phyloP scores from a whole-genome alignment of 92 coral and sea anemone species.

The Pocillopora grandis region DNA sequence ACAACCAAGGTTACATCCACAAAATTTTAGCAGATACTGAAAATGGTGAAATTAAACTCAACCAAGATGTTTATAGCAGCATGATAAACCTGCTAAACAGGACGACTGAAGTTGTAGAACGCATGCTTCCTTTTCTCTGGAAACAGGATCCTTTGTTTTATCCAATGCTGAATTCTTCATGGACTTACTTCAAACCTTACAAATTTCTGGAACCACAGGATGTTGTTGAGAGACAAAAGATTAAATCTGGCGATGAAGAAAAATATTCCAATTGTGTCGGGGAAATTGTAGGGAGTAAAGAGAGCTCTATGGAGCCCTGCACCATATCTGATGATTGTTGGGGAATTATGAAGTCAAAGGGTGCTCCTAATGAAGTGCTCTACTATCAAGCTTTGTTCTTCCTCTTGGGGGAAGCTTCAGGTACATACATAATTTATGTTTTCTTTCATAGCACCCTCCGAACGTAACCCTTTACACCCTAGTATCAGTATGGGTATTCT shows the following conservation, averaged over 20 bases:
- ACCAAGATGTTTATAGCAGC: not conserved
- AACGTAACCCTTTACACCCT: not conserved
- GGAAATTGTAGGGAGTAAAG: conserved; percentile 23
- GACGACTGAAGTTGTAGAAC: not conserved
- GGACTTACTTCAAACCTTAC: conserved; percentile 32
- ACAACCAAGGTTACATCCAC: conserved; percentile 16
- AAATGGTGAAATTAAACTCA: conserved; percentile 14
- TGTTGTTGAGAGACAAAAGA: not conserved
- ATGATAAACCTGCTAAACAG: conserved; percentile 14
- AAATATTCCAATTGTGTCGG: conserved; percentile 9
- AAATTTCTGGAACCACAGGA: not conserved
- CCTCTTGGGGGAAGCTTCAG: conserved; percentile 34
- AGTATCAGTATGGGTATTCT: not conserved
- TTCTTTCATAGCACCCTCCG: not conserved
- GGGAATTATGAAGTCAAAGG: conserved; percentile 16
- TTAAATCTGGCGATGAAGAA: not conserved
- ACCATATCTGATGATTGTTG: conserved; percentile 32
- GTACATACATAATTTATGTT: not conserved
- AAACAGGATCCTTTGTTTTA: conserved; percentile 31
- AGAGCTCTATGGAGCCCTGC: conserved; percentile 9
- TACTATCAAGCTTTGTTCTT: conserved; percentile 27
- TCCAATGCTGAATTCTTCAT: conserved; percentile 16
- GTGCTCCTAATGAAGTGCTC: not conserved
- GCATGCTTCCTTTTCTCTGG: conserved; percentile 5
- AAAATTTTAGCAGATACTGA: conserved; percentile 23